Evolutionary conservation across 1,140 invertebrate species (phyloP), one percentile per base, ranked within the genome.

Genomic region (Octopus bimaculoides): DNA sequence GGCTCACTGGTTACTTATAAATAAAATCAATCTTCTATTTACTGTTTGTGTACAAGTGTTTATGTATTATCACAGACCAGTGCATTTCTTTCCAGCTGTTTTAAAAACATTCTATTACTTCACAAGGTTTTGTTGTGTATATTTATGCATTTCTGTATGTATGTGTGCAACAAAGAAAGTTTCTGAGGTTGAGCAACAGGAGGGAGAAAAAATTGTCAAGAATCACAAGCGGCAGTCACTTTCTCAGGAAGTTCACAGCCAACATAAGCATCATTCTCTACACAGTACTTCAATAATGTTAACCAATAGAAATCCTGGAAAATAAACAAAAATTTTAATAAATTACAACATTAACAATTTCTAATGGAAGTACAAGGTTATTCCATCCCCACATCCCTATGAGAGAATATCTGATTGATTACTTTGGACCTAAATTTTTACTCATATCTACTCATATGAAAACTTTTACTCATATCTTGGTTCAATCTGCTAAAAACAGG

Each of bases 271-370:
- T 93, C 91, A 79, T 93, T 92, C 8, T 92, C 89, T 53, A 93
- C 86, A 85, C 93, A 93, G 85, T 94, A 93, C 52, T 91, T 86
- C 10, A 97, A 92, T 6, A 96, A 91, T 81, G 88, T 90, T 52
- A 91, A 89, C 96, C 96, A 97, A 85, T 93, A 91, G 1, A 90
- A 83, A 90, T 97, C 95, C 81, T 92, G 85, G 52, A 84, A 81
- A 78, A 75, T 14, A 69, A 71, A 14, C 66, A 79, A 79, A 81
- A 69, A 55, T 77, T 55, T 54, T 26, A n/a, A 12, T 54, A 75
- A 20, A 20, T 17, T n/a, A 26, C 20, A 56, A 75, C 17, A 74
- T 52, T 6, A 14, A 52, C 52, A 5, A 41, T 20, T 79, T 55
- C 41, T 56, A 8, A 8, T 66, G 61, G 1, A 14, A 14, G 12